These are phyloP conservation scores for Telenomus remus DNA, from an alignment of 1,140 invertebrate genomes.

Conservation along the genomic window DNA sequence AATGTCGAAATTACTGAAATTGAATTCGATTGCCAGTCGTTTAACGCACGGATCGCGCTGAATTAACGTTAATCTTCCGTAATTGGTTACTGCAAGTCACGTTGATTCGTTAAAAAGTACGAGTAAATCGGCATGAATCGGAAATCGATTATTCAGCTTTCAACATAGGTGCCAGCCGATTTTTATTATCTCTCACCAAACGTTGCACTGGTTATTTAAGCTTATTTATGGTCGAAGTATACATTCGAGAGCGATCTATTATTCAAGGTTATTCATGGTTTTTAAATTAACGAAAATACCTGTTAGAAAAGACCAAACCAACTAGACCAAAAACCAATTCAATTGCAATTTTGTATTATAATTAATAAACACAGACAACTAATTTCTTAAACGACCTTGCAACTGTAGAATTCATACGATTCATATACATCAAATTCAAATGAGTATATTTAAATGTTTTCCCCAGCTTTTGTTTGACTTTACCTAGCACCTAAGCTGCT, in stretches of 20 bases:
- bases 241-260: too few relatives aligned
- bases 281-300: too few relatives aligned
- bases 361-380: too few relatives aligned
- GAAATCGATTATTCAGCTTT: conserved; percentile 52
- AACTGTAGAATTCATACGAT: too few relatives aligned
- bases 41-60: conserved; percentile 47
- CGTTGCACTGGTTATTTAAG: conserved; percentile 1
- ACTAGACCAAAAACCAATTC: too few relatives aligned
- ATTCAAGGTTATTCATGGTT: not conserved
- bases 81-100: conserved; percentile 60
- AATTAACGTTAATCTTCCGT: conserved; percentile 64
- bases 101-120: conserved; percentile 54
- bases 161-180: conserved; percentile 24
- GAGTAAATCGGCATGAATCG: conserved; percentile 42
- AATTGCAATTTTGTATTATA: too few relatives aligned
- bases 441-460: too few relatives aligned
- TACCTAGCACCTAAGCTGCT: conserved; percentile 35
- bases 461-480: too few relatives aligned
- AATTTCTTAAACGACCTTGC: too few relatives aligned
- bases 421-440: too few relatives aligned
- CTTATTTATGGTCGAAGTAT: conserved; percentile 5
- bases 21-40: conserved; percentile 54
- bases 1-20: conserved; percentile 56
- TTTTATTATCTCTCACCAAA: conserved; percentile 26
- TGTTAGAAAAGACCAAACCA: too few relatives aligned